A percentile compares a stretch with the other conserved stretches of the same genome.
Evolutionary conservation across 2,797 vertebrate genomes (phyloP).

Genomic region (Oophaga sylvatica): DNA sequence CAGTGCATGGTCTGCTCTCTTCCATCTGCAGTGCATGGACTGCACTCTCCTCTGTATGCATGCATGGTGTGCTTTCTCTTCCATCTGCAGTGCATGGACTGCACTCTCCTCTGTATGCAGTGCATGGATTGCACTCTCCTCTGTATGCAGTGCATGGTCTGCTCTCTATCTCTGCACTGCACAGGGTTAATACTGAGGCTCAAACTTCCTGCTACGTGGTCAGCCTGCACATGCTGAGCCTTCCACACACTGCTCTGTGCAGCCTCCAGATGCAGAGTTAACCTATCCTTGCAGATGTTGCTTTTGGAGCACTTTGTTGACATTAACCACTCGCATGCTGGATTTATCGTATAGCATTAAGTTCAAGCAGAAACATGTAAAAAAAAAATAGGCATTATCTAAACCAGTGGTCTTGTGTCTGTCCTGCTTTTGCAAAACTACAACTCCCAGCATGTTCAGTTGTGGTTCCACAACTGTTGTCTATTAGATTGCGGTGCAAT

Average conservation of each 20-base stretch:
- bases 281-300: conserved; percentile 46
- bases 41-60: no score
- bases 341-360: neutral
- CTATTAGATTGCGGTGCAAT: neutral
- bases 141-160: no score
- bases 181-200: conserved; percentile 51
- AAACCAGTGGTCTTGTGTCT: neutral
- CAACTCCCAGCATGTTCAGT: neutral
- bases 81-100: no score
- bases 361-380: no score
- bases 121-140: no score
- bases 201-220: conserved; percentile 60
- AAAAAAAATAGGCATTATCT: neutral
- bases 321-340: neutral
- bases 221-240: conserved; percentile 53
- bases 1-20: no score
- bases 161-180: conserved; percentile 5
- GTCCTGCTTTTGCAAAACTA: neutral
- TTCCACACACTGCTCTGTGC: conserved; percentile 43
- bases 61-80: no score
- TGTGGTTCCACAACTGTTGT: no score
- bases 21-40: no score
- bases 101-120: no score
- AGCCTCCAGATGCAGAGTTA: conserved; percentile 38
- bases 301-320: conserved; percentile 24